Base-by-base conservation (phyloP, 1,140 invertebrate genomes). In the Sitodiplosis mosellana region DNA sequence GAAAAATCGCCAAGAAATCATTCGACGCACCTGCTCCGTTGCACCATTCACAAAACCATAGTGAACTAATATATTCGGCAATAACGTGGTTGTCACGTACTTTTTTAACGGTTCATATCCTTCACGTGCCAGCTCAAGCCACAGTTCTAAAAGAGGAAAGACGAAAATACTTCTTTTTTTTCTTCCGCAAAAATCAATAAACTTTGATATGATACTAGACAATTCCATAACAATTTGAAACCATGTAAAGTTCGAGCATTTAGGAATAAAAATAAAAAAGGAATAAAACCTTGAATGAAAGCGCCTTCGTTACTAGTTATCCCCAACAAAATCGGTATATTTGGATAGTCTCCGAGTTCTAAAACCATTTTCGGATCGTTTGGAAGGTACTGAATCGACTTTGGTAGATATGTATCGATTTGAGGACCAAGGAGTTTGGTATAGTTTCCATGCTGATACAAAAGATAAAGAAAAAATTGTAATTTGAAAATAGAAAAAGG, bases 261-360 rank as follows among this genome's bases (percentile, higher is more conserved):
- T 11, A 8, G n/a, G 22, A 21, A 52, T 17, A 6, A 41, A 20
- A 43, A 6, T 12, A 33, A 21, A 40, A 45, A 46, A 45, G 18
- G 18, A 37, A 17, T 46, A 38, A 57, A 56, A 61, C 73, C 69
- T 52, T 68, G 65, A 41, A 68, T 58, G 51, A 72, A 68, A 21
- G 71, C 65, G n/a, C 70, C 71, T 55, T 79, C 76, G 51, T 75
- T 66, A 47, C 71, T 72, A 12, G 70, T 70, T 17, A 74, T 67
- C 20, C 77, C 76, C 33, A 74, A 69, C n/a, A 78, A 53, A 18
- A 77, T 60, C 17, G 72, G 70, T 33, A 72, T 60, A 49, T 69
- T 63, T 18, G 56, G 58, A 33, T 64, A 66, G 45, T 65, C 64
- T 37, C 65, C 68, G 37, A 63, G 58, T 48, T 62, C 58, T 2